Evolutionary conservation across 2,113 vertebrate genomes (phyloP), one percentile per base, ranked within the genome.

Genomic region (Elanus axillaris): DNA sequence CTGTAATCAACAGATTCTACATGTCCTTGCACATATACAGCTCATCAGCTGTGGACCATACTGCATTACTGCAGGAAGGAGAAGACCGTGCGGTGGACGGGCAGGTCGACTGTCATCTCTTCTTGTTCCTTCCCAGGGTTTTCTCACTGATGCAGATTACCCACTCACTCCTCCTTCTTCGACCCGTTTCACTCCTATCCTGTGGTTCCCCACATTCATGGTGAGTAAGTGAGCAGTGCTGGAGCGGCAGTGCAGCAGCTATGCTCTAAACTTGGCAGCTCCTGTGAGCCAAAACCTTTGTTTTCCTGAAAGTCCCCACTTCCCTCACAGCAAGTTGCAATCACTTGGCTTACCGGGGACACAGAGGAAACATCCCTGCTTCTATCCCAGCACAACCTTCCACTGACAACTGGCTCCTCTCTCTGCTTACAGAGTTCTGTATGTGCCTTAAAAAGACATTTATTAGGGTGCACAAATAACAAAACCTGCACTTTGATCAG

Each of bases 401-500:
- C 38, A 62, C 67, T 62, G 47, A 40, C 43, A 95, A 69, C 48
- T 3, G 4, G 11, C 42, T 90, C 50, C 32, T 60, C 40, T 16
- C 34, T 45, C 86, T 13, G 6, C 43, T 32, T 29, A 66, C 29
- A 45, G 43, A 85, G 58, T 9, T 85, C 82, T 72, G 40, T 77
- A 83, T 53, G 40, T 71, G 36, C 82, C 80, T 86, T n/a, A 56
- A 36, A 68, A 76, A 85, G 52, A n/a, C 62, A 66, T 55, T 94
- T 88, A 80, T 45, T 34, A 66, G 55, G 53, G 22, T 36, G 87
- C 29, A 88, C 53, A 75, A 76, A 56, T 43, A 87, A 84, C 48
- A 95, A 96, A 95, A 77, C 34, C 76, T 62, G 56, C 21, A 43
- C 88, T 93, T 91, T 75, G 82, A 77, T 90, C 89, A 86, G 56